phyloP scores from a whole-genome alignment of 2,888 invertebrate genomes.

The Morinoia aosen region DNA sequence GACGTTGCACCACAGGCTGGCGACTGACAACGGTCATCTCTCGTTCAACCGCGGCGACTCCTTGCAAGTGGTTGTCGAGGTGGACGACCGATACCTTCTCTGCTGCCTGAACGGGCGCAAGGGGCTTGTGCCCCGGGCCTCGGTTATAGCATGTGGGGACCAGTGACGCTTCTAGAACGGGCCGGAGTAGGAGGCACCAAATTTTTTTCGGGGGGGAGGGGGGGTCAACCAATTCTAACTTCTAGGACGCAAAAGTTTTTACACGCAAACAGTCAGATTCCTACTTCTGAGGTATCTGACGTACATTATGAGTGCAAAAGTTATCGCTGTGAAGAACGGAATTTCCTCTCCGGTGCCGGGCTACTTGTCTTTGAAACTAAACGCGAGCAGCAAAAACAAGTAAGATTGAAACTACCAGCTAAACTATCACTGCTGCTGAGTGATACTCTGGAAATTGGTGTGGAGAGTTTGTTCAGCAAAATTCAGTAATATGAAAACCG shows the following conservation, averaged over 20 bases:
- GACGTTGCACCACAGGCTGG: conserved; percentile 81
- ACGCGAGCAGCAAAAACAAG: not conserved
- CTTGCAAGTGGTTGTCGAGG: conserved; percentile 81
- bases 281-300: not conserved
- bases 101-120: conserved; percentile 84
- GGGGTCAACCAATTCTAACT: not conserved
- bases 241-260: not conserved
- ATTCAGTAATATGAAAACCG: not conserved
- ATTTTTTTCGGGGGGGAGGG: not conserved
- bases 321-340: not conserved
- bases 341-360: not conserved
- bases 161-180: conserved; percentile 44
- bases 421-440: not conserved
- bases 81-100: conserved; percentile 80
- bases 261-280: not conserved
- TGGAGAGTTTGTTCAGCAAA: not conserved
- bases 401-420: not conserved
- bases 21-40: conserved; percentile 84
- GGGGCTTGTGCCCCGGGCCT: conserved; percentile 78
- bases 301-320: not conserved
- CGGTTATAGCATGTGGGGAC: conserved; percentile 58
- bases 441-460: not conserved
- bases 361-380: not conserved
- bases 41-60: conserved; percentile 84
- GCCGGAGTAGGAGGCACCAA: not conserved